Evolutionary conservation across 2,797 vertebrate species (phyloP).

Genomic region (Manis pentadactyla): DNA sequence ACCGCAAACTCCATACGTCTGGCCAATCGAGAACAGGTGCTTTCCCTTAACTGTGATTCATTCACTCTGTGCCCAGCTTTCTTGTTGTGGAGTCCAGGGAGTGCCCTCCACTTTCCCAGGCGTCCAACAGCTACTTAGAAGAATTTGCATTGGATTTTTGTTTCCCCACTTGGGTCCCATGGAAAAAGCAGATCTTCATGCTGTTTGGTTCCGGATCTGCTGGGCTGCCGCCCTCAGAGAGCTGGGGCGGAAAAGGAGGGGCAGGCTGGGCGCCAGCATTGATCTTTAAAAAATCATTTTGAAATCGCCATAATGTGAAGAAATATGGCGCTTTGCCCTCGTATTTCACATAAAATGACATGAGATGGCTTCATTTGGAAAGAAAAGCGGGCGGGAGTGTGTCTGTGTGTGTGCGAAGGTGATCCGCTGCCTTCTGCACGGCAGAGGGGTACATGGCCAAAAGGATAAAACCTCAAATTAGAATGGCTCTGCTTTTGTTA

Average conservation of each 20-base stretch:
- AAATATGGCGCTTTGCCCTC: conserved; percentile 82
- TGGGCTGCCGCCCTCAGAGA: conserved; percentile 50
- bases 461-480: conserved; percentile 55
- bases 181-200: conserved; percentile 66
- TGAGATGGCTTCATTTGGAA: conserved; percentile 73
- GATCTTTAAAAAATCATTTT: conserved; percentile 85
- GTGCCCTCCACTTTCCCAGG: conserved; percentile 54
- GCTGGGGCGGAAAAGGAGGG: conserved; percentile 48
- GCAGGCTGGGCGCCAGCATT: conserved; percentile 62
- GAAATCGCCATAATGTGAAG: conserved; percentile 85
- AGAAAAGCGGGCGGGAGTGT: conserved; percentile 37
- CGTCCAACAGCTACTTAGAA: conserved; percentile 60
- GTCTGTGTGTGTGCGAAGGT: conserved; percentile 26
- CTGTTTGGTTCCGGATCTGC: conserved; percentile 65
- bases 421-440: conserved; percentile 40
- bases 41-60: conserved; percentile 83
- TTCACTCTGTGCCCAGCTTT: neutral
- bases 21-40: conserved; percentile 85
- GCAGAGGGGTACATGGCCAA: conserved; percentile 13
- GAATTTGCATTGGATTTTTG: conserved; percentile 65
- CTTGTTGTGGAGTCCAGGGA: neutral
- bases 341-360: conserved; percentile 82
- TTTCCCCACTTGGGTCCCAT: conserved; percentile 60
- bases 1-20: conserved; percentile 72
- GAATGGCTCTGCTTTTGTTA: conserved; percentile 57